Evolutionary conservation across 2,888 invertebrate genomes (phyloP), one percentile per base, ranked within the genome.

Genomic region (Selenia dentaria): DNA sequence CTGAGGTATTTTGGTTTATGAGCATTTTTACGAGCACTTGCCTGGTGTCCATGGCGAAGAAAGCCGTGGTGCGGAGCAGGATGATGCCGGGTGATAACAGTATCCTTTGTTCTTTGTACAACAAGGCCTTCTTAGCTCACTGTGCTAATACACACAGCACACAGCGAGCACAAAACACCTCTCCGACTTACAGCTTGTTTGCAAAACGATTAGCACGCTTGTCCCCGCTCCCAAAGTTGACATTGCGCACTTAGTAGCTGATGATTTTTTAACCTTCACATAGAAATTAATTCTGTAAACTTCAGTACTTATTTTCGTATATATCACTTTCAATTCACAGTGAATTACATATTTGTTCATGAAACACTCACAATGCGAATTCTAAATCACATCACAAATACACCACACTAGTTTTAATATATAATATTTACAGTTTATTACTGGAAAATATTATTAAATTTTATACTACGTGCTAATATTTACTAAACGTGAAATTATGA

Each of bases 181-280:
- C 64, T 65, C 68, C 63, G 73, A 75, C 72, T 73, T 83, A 75
- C 75, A 78, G 68, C 68, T 59, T 89, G 81, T 89, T 89, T 88
- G 85, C 68, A 70, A 62, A 79, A 66, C 78, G 89, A 88, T 89
- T 89, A 89, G 70, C 87, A 81, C 69, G 60, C 70, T 80, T 74
- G 79, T 80, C 74, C 78, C 79, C 74, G 77, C 79, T 74, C 55
- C 74, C 74, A 79, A 80, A 83, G 83, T 84, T 81, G 82, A 85
- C 87, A 88, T 86, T 84, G 79, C 83, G 75, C 83, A 83, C 84
- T 83, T 79, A 51, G 42, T 79, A 45, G 44, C 47, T 42, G 80
- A 76, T 62, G 79, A 81, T 80, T 83, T 79, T 80, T 76, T 74
- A 83, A 83, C 83, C 82, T 86, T 83, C 68, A 66, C 65, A 63